Evolutionary conservation across 2,113 vertebrate genomes (phyloP), one percentile per base, ranked within the genome.

Genomic region (Siphamia tubifer): DNA sequence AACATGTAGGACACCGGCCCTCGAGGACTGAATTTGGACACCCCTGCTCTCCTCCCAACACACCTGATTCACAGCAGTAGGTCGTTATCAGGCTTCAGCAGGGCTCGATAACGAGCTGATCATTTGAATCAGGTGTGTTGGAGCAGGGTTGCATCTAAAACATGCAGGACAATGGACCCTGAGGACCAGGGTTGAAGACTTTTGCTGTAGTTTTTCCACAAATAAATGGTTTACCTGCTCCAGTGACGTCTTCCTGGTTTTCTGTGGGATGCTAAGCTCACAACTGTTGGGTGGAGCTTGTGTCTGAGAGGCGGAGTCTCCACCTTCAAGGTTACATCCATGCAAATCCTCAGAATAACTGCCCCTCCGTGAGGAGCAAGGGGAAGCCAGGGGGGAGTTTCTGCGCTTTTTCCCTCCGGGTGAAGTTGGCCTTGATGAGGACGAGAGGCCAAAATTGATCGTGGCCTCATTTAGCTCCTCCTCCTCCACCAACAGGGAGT

Each of bases 341-440:
- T 82, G 88, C 6, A 87, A 51, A 2, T 96, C 96, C 43, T 97
- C 96, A 0, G 95, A 95, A 43, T 94, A 93, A 65, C 96, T 96
- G 19, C 94, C 89, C 12, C 95, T 79, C 7, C 95, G 92, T 13
- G 96, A 96, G 17, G 91, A 87, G 68, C 93, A 90, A 5, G 96
- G 96, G 3, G 93, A 94, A 2, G 78, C 85, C 24, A 91, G 70
- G 0, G 92, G 92, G 32, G 92, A 92, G 82, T 91, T 96, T 27
- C 95, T 89, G 1, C 96, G 89, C 70, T 96, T 96, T 54, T 97
- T 97, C 32, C 94, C 94, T 2, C 94, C 94, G 0, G 95, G 96
- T 2, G 96, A 96, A 2, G 95, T 92, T 0, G 96, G 95, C 36
- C 95, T 80, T 0, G 95, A 95, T 16, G 93, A 78, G 11, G 94